Base-by-base conservation (phyloP, 2,888 invertebrate genomes). In the Patella caerulea region DNA sequence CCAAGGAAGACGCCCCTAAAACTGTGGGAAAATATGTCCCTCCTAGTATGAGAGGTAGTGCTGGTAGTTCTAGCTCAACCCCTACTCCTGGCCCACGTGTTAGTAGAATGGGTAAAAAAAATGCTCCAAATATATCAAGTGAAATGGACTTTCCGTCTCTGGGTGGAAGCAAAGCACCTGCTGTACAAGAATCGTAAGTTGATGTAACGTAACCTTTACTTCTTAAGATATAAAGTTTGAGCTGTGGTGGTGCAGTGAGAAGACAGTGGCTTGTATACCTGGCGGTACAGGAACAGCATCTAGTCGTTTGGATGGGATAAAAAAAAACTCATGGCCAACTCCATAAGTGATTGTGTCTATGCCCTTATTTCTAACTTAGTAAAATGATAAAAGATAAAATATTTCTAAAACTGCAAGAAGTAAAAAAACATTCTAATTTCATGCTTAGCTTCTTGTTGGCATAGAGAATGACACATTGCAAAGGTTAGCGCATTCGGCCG, bases 121-220 rank as follows among this genome's bases (percentile, higher is more conserved):
- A 75, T 15, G 89, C 89, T 11, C 90, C 90, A 7, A 90, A 89
- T 82, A 76, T 90, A 59, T 82, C 82, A 54, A 90, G 90, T 83
- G 89, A 90, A 81, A 87, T 86, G 45, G 90, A 90, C 78, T 90
- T 90, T 79, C 90, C 90, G 9, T 87, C 88, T 2, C 82, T 90
- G n/a, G 90, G 90, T 24, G 89, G 85, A 17, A 74, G 34, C 79
- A 54, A 80, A 12, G 74, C 77, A 34, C 34, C 73, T 15, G 79
- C 78, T 70, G 72, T 70, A n/a, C 81, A 76, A 24, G 53, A 52
- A 53, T 79, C 80, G 73, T 45, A 19, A 65, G 65, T 65, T 56
- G 7, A 65, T 5, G 9, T 45, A 45, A 45, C 34, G 7, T 12
- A 52, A 12, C 0, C 29, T 70, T 17, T 19, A 29, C 29, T 17